phyloP scores from a whole-genome alignment of 1,140 invertebrate species.

The Aplysia californica region DNA sequence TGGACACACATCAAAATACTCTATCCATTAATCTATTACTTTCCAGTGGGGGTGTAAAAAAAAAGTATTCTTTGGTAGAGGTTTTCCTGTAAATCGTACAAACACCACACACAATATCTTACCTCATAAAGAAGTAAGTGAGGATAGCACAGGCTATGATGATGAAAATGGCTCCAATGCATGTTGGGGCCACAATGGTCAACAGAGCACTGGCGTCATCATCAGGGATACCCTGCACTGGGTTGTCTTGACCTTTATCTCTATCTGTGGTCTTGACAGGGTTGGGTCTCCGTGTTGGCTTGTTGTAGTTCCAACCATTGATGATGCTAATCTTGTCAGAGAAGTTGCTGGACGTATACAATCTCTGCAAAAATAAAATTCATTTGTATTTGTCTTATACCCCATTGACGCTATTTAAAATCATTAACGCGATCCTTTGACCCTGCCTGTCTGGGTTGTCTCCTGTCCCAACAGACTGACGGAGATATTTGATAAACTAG shows the following conservation, averaged over 20 bases:
- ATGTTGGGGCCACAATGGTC: conserved; percentile 60
- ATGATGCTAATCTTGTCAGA: conserved; percentile 80
- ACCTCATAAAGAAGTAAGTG: conserved; percentile 63
- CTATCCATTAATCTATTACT: no score
- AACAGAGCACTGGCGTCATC: conserved; percentile 44
- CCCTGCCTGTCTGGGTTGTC: neutral
- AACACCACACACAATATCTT: no score
- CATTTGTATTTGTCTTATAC: no score
- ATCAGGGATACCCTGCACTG: conserved; percentile 29
- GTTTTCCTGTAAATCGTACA: no score
- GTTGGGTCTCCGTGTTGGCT: neutral
- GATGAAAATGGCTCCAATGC: conserved; percentile 67
- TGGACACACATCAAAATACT: no score
- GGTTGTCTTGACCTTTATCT: neutral
- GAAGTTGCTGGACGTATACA: conserved; percentile 95
- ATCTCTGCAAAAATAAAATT: no score
- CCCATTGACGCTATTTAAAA: conserved; percentile 77
- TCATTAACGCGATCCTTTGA: conserved; percentile 73
- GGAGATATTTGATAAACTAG: neutral
- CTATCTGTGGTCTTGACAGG: neutral
- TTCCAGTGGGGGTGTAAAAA: no score
- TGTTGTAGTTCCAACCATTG: conserved; percentile 54
- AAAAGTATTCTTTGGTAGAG: no score
- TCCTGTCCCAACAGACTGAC: neutral
- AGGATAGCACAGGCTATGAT: conserved; percentile 68